A percentile compares a stretch with the other conserved stretches of the same genome.
phyloP scores from a whole-genome alignment of 1,140 invertebrate species.

The Macrotrachela quadricornifera region DNA sequence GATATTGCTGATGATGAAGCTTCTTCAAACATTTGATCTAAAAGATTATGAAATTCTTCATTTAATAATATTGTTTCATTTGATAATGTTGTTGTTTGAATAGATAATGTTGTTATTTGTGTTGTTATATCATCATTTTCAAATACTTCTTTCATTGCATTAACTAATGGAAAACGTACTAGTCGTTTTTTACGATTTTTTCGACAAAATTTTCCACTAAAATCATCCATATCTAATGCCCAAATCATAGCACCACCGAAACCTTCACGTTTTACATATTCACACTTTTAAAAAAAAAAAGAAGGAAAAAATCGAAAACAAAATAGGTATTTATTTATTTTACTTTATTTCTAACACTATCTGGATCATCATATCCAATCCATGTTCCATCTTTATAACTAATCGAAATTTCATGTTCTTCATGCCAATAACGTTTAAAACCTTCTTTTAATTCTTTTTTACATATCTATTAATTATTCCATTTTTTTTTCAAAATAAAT shows the following conservation, averaged over 20 bases:
- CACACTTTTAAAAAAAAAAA: not conserved
- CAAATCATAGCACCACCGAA: constrained; percentile 6
- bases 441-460: constrained; percentile 6
- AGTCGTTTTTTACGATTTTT: constrained; percentile 20
- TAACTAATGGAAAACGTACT: too few relatives aligned
- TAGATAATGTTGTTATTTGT: too few relatives aligned
- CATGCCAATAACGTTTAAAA: constrained; percentile 8
- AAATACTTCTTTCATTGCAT: too few relatives aligned
- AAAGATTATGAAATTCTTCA: too few relatives aligned
- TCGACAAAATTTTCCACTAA: constrained; percentile 16
- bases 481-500: not conserved
- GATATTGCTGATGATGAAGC: too few relatives aligned
- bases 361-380: constrained; percentile 8
- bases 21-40: too few relatives aligned
- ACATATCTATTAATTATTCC: not conserved
- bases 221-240: constrained; percentile 32
- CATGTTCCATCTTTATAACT: constrained; percentile 6
- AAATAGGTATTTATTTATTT: too few relatives aligned
- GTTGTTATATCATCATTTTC: too few relatives aligned
- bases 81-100: too few relatives aligned
- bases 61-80: too few relatives aligned
- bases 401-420: constrained; percentile 3
- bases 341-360: constrained; percentile 6
- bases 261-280: constrained; percentile 3
- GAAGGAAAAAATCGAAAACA: too few relatives aligned